A percentile compares a stretch with the other conserved stretches of the same genome.
These are phyloP conservation scores for Meloe dianella DNA, from an alignment of 2,888 invertebrate species.

Conservation along the genomic window DNA sequence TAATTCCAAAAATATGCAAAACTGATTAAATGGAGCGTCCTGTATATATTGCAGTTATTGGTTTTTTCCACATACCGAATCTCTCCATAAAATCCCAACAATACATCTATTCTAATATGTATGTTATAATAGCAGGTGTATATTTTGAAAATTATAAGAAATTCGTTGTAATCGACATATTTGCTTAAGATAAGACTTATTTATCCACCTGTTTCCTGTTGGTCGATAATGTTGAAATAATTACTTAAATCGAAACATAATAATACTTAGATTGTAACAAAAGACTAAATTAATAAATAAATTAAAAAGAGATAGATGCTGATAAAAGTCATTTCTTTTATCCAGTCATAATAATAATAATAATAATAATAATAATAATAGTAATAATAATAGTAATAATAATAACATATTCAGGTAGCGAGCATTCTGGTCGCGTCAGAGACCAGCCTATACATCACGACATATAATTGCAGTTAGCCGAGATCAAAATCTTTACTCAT, in stretches of 20 bases:
- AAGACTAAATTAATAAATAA: not conserved
- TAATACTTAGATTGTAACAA: not conserved
- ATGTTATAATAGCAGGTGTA: constrained; percentile 24
- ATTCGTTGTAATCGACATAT: constrained; percentile 28
- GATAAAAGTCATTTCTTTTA: not conserved
- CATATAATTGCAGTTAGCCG: constrained; percentile 57
- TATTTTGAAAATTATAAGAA: constrained; percentile 18
- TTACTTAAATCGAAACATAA: constrained; percentile 17
- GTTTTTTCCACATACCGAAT: no score
- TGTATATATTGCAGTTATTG: constrained; percentile 9
- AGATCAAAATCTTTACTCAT: constrained; percentile 59
- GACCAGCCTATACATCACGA: constrained; percentile 57
- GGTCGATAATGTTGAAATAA: constrained; percentile 40
- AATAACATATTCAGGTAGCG: constrained; percentile 54
- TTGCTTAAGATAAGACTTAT: constrained; percentile 22
- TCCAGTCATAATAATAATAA: not conserved
- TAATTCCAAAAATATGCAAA: no score
- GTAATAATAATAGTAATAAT: constrained; percentile 43
- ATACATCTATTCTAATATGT: not conserved
- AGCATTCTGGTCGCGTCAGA: constrained; percentile 51
- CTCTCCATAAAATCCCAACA: not conserved
- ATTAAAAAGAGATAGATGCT: not conserved
- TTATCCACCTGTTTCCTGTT: constrained; percentile 40
- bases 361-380: constrained; percentile 7
- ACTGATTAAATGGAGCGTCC: no score